phyloP scores from a whole-genome alignment of 2,797 vertebrate species.

The Phrynocephalus vlangalii region DNA sequence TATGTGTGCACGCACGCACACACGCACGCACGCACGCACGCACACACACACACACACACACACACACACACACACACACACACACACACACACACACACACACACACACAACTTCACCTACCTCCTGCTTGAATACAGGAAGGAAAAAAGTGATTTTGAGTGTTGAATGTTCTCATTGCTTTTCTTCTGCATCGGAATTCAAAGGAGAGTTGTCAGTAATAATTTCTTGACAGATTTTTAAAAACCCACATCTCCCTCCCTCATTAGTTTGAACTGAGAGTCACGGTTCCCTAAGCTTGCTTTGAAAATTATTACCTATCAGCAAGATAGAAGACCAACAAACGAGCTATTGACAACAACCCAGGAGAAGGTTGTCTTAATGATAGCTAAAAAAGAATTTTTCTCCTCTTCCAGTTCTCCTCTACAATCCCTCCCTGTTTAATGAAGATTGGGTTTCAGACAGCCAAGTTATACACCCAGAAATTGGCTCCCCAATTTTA shows the following conservation, averaged over 20 bases:
- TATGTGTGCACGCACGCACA: too few species aligned
- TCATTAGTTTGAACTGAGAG: conserved; percentile 80
- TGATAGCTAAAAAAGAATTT: conserved; percentile 43
- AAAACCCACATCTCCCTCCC: conserved; percentile 68
- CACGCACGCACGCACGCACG: too few species aligned
- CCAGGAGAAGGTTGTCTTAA: conserved; percentile 56
- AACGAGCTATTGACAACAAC: conserved; percentile 74
- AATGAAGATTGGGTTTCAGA: too few species aligned
- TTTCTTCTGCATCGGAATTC: conserved; percentile 55
- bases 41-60: too few species aligned
- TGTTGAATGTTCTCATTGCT: conserved; percentile 28
- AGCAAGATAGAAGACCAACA: conserved; percentile 77
- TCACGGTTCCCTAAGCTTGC: conserved; percentile 73
- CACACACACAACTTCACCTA: too few species aligned
- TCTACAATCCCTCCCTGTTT: not conserved
- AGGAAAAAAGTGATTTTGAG: not conserved
- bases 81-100: too few species aligned
- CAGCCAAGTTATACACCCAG: too few species aligned
- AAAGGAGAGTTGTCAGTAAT: conserved; percentile 67
- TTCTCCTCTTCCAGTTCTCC: conserved; percentile 36
- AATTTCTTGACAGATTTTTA: conserved; percentile 75
- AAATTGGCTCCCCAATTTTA: too few species aligned
- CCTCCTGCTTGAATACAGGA: not conserved
- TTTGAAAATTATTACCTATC: conserved; percentile 81
- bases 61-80: too few species aligned